Evolutionary conservation across 2,113 vertebrate genomes (phyloP).

Genomic region (Seriola rivoliana): DNA sequence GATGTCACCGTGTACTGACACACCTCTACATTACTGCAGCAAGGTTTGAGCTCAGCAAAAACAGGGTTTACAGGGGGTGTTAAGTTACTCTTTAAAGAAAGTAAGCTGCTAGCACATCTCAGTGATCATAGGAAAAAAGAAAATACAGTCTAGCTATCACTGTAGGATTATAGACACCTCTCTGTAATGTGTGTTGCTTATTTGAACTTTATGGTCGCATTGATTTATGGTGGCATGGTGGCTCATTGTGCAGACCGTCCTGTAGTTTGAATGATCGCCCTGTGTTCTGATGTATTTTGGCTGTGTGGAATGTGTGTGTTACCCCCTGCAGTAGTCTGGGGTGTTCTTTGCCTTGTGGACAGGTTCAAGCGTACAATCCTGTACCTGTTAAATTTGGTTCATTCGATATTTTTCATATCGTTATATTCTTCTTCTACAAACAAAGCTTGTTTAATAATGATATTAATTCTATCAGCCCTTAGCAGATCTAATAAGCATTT

Average conservation of each 20-base stretch:
- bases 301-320: background rate
- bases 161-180: too few species aligned
- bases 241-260: background rate
- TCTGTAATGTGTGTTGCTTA: too few species aligned
- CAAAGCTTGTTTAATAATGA: conserved; percentile 21
- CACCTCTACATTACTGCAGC: too few species aligned
- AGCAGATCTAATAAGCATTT: conserved; percentile 33
- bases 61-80: too few species aligned
- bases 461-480: conserved; percentile 33
- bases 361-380: background rate
- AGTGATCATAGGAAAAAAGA: too few species aligned
- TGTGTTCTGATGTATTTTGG: background rate
- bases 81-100: too few species aligned
- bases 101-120: too few species aligned
- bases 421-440: conserved; percentile 43
- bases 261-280: background rate
- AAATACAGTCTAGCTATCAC: too few species aligned
- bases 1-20: too few species aligned
- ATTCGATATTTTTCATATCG: conserved; percentile 8
- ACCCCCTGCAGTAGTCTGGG: background rate
- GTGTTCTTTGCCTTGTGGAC: background rate
- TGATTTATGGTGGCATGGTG: too few species aligned
- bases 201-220: too few species aligned
- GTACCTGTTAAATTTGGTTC: background rate
- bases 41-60: too few species aligned